phyloP scores from a whole-genome alignment of 2,113 vertebrate genomes.

The Sardina pilchardus region DNA sequence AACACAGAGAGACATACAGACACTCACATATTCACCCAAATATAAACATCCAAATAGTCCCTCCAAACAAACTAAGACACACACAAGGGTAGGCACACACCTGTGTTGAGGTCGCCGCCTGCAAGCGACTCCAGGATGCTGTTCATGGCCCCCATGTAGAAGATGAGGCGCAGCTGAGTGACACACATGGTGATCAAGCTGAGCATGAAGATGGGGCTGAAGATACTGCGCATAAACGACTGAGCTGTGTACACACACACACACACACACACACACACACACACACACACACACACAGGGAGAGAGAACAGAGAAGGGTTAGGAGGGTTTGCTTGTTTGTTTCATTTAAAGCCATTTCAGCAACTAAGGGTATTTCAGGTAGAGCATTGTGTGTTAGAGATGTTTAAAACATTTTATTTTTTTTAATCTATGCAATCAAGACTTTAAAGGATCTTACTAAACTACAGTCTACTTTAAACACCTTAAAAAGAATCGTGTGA shows the following conservation, averaged over 20 bases:
- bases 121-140: constrained; percentile 88
- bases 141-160: constrained; percentile 99
- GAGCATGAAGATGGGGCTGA: constrained; percentile 93
- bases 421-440: too few species aligned
- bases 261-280: background rate
- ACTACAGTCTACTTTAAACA: too few species aligned
- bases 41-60: background rate
- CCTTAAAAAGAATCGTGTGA: background rate
- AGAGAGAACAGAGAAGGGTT: background rate
- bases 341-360: too few species aligned
- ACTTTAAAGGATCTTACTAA: too few species aligned
- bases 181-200: constrained; percentile 98
- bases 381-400: too few species aligned
- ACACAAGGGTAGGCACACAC: constrained; percentile 47
- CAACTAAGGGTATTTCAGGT: too few species aligned
- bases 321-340: too few species aligned
- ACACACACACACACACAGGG: constrained; percentile 20
- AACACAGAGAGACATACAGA: background rate
- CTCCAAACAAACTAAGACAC: constrained; percentile 14
- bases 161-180: constrained; percentile 95
- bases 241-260: constrained; percentile 67
- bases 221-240: constrained; percentile 92
- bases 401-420: too few species aligned
- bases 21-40: background rate
- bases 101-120: constrained; percentile 76